phyloP scores from a whole-genome alignment of 1,140 invertebrate species.

The Sarcophaga peregrina region DNA sequence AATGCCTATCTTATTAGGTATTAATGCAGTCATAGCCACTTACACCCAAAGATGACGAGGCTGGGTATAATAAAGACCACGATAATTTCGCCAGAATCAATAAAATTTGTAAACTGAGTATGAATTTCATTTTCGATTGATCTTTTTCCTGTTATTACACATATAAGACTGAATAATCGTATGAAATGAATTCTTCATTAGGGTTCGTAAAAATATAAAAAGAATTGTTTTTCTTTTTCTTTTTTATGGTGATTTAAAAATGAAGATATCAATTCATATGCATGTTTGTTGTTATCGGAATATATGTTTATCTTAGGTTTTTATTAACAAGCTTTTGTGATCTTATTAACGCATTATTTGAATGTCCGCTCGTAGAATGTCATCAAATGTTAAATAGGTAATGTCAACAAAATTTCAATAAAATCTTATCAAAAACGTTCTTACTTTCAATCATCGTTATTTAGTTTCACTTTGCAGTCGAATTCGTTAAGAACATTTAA shows the following conservation, averaged over 20 bases:
- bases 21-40: not conserved
- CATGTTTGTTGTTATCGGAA: not conserved
- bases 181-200: too few species aligned
- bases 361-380: not conserved
- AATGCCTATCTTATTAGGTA: too few species aligned
- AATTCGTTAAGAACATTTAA: not conserved
- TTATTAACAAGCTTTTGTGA: constrained; percentile 7
- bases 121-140: not conserved
- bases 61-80: constrained; percentile 30
- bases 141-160: not conserved
- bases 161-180: not conserved
- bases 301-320: not conserved
- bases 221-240: too few species aligned
- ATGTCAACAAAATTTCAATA: constrained; percentile 1
- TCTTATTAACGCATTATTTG: not conserved
- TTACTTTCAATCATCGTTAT: not conserved
- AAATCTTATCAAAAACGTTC: not conserved
- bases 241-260: too few species aligned
- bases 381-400: not conserved
- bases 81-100: not conserved
- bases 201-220: too few species aligned
- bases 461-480: constrained; percentile 1
- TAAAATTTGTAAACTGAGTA: not conserved
- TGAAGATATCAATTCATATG: too few species aligned
- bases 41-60: constrained; percentile 33